Percentiles rank a stretch among this genome's conserved stretches.
These are phyloP conservation scores for Ptychobarbus kaznakovi DNA, from an alignment of 2,797 vertebrate species.

Conservation along the genomic window DNA sequence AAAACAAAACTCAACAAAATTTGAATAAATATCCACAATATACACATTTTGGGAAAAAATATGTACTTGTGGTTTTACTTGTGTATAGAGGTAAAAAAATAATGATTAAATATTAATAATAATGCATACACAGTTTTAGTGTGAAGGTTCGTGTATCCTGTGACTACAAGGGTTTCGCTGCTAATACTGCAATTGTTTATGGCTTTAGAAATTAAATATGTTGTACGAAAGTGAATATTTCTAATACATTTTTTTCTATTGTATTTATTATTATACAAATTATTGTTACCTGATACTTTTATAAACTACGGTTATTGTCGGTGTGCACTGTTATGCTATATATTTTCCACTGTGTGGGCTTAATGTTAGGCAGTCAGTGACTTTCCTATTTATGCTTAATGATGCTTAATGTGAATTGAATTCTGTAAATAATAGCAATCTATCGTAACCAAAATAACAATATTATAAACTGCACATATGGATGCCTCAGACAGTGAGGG, in stretches of 20 bases:
- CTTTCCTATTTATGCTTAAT: slow-evolving; percentile 64
- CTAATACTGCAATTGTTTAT: slow-evolving; percentile 78
- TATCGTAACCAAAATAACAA: slow-evolving; percentile 65
- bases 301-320: slow-evolving; percentile 62
- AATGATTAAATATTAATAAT: slow-evolving; percentile 29
- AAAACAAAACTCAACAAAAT: background rate
- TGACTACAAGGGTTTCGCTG: slow-evolving; percentile 82
- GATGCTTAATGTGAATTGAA: slow-evolving; percentile 79
- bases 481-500: slow-evolving; percentile 36
- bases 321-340: slow-evolving; percentile 75
- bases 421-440: slow-evolving; percentile 79
- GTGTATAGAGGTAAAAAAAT: background rate
- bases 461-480: slow-evolving; percentile 59
- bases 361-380: slow-evolving; percentile 53
- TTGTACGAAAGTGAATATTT: slow-evolving; percentile 73
- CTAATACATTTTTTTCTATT: slow-evolving; percentile 83
- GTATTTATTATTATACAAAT: slow-evolving; percentile 75
- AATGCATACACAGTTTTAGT: slow-evolving; percentile 70
- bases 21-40: background rate
- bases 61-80: slow-evolving; percentile 61
- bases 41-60: background rate
- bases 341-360: slow-evolving; percentile 59
- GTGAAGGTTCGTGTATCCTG: slow-evolving; percentile 61
- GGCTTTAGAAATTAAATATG: slow-evolving; percentile 41
- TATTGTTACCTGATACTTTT: slow-evolving; percentile 67